Percentiles rank a stretch among this genome's conserved stretches.
Evolutionary conservation across 2,888 invertebrate species (phyloP).

Genomic region (Dryadula phaetusa): DNA sequence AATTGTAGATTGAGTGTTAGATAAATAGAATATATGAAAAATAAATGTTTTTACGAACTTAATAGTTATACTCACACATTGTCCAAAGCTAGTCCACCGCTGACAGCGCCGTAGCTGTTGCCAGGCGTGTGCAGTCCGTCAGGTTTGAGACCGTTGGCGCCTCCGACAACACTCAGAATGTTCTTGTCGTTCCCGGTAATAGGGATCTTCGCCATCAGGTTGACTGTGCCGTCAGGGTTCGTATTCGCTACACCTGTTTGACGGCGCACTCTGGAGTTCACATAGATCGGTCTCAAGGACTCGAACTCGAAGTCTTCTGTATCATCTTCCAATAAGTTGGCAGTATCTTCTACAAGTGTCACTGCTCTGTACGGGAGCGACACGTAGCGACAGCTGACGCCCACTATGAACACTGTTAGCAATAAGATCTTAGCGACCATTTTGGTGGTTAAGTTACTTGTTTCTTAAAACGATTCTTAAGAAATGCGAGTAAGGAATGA

Average conservation of each 20-base stretch:
- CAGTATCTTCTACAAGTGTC: conserved; percentile 28
- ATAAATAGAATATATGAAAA: too few species aligned
- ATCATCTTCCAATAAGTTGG: conserved; percentile 25
- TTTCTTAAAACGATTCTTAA: conserved; percentile 1
- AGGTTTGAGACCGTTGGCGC: conserved; percentile 41
- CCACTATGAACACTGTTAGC: conserved; percentile 26
- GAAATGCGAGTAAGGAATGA: conserved; percentile 28
- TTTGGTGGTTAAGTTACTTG: conserved; percentile 14
- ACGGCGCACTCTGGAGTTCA: conserved; percentile 45
- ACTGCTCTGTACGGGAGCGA: conserved; percentile 28
- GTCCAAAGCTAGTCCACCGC: conserved; percentile 53
- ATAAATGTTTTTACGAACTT: too few species aligned
- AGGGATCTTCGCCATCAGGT: conserved; percentile 47
- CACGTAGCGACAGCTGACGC: conserved; percentile 38
- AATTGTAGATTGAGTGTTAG: too few species aligned
- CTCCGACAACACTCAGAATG: conserved; percentile 47
- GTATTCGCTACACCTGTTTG: conserved; percentile 46
- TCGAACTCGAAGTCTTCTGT: conserved; percentile 26
- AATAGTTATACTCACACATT: conserved; percentile 52
- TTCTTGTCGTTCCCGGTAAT: conserved; percentile 48
- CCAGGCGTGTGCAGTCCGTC: conserved; percentile 33
- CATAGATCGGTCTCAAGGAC: conserved; percentile 36
- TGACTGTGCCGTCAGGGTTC: conserved; percentile 49
- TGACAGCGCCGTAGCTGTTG: conserved; percentile 46
- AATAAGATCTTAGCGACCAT: conserved; percentile 37